A percentile compares a stretch with the other conserved stretches of the same genome.
Conservation (phyloP, 2,113 vertebrate genomes). For the Festucalex cinctus region DNA sequence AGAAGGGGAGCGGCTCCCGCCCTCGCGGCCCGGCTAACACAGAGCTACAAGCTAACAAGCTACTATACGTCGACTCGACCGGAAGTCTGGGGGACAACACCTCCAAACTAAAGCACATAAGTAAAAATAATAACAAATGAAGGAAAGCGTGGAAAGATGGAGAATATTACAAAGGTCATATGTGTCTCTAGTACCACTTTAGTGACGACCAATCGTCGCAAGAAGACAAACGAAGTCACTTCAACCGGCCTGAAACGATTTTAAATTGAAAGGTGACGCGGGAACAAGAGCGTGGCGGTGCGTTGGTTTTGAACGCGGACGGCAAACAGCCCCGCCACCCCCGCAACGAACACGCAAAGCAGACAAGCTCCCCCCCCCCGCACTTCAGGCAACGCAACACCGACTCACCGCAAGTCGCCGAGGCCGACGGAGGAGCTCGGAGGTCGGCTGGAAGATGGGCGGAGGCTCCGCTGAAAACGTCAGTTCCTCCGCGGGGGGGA, state of each 20-base stretch:
- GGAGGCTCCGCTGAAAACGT: conserved; percentile 22
- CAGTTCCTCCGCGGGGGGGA: conserved; percentile 23
- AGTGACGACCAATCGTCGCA: neutral
- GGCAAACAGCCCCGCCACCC: conserved; percentile 51
- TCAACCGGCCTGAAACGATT: neutral
- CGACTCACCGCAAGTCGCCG: conserved; percentile 45
- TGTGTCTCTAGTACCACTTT: accelerated
- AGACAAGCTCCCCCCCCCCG: conserved; percentile 61
- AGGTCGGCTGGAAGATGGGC: conserved; percentile 4
- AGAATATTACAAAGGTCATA: neutral
- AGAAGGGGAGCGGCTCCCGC: conserved; percentile 1
- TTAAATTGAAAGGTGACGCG: conserved; percentile 22
- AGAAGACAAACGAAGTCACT: neutral
- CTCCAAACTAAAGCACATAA: conserved; percentile 23
- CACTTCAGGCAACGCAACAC: neutral
- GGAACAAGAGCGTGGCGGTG: neutral
- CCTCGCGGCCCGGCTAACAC: conserved; percentile 30
- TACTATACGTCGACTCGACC: neutral
- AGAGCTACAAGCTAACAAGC: conserved; percentile 34
- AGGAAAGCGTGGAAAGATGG: neutral
- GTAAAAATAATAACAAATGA: neutral
- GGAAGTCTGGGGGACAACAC: neutral
- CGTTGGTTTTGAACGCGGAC: neutral
- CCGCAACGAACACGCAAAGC: conserved; percentile 29
- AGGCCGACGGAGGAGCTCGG: conserved; percentile 34